Evolutionary conservation across 2,888 invertebrate genomes (phyloP).

Genomic region (Eupelmus urozonus): DNA sequence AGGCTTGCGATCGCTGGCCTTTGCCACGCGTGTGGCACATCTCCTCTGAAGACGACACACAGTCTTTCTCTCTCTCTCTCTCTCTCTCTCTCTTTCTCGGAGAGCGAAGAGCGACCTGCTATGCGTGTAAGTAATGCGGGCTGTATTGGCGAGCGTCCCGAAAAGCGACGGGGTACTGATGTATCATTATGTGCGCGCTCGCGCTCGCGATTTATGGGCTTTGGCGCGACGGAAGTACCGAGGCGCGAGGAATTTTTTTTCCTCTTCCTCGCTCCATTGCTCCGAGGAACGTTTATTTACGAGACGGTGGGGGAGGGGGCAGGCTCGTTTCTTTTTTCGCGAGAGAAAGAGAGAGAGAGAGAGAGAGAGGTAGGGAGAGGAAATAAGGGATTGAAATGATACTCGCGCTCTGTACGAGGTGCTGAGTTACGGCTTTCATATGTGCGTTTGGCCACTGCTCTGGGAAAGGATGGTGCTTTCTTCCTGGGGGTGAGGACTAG

Average conservation of each 20-base stretch:
- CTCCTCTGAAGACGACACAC: neutral
- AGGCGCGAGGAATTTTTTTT: conserved; percentile 47
- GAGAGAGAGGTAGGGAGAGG: too few species aligned
- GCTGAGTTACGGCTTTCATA: conserved; percentile 37
- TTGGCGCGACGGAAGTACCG: conserved; percentile 23
- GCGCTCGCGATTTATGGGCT: conserved; percentile 38
- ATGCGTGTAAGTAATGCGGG: conserved; percentile 48
- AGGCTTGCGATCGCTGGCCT: conserved; percentile 11
- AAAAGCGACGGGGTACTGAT: conserved; percentile 55
- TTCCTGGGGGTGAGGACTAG: too few species aligned
- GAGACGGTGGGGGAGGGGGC: conserved; percentile 3
- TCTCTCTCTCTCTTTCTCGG: conserved; percentile 16
- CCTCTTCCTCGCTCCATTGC: neutral
- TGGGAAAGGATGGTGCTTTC: neutral
- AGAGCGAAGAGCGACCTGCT: too few species aligned
- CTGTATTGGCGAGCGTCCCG: conserved; percentile 56
- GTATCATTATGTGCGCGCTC: conserved; percentile 52
- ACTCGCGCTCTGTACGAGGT: neutral
- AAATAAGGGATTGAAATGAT: conserved; percentile 27
- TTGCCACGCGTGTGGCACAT: neutral
- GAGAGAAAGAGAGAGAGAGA: too few species aligned
- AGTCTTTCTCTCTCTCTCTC: neutral
- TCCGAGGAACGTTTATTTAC: conserved; percentile 42
- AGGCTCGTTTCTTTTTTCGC: neutral
- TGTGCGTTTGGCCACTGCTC: neutral